Percentiles rank a stretch among this genome's conserved stretches.
Conservation (phyloP, 2,113 vertebrate genomes). For the Haliaeetus leucogaster region DNA sequence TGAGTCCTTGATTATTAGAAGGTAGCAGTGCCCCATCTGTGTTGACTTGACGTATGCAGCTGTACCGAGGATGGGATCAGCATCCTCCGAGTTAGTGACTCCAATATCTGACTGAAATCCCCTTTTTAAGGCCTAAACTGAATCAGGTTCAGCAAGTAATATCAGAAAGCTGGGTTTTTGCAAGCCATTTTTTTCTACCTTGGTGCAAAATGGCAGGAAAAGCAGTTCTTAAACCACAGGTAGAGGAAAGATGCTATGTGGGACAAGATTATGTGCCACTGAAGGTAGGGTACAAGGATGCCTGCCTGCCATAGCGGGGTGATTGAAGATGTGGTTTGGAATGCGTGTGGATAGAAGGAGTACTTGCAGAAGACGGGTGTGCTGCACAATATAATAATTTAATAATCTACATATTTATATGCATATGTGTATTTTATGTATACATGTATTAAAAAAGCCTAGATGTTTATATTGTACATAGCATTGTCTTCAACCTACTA, state of each 20-base stretch:
- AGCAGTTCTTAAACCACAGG: neutral
- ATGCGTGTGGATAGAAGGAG: neutral
- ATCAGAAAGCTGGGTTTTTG: neutral
- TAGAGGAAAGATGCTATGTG: neutral
- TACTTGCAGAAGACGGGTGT: neutral
- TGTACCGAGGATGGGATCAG: neutral
- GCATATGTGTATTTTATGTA: neutral
- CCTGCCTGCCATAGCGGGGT: accelerated
- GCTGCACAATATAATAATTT: neutral
- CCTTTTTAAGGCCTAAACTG: neutral
- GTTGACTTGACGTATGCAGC: accelerated
- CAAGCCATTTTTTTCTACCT: neutral
- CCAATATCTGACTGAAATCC: accelerated
- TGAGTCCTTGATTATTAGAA: neutral
- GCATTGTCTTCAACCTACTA: neutral
- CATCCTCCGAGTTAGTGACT: neutral
- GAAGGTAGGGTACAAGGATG: neutral
- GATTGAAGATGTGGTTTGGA: neutral
- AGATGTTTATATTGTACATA: neutral
- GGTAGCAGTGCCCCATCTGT: neutral
- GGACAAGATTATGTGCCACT: accelerated
- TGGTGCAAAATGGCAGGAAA: neutral
- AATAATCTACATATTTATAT: neutral
- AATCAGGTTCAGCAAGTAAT: neutral
- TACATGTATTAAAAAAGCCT: neutral